Evolutionary conservation across 2,888 invertebrate species (phyloP), one percentile per base, ranked within the genome.

Genomic region (Leucoptera coffeella): DNA sequence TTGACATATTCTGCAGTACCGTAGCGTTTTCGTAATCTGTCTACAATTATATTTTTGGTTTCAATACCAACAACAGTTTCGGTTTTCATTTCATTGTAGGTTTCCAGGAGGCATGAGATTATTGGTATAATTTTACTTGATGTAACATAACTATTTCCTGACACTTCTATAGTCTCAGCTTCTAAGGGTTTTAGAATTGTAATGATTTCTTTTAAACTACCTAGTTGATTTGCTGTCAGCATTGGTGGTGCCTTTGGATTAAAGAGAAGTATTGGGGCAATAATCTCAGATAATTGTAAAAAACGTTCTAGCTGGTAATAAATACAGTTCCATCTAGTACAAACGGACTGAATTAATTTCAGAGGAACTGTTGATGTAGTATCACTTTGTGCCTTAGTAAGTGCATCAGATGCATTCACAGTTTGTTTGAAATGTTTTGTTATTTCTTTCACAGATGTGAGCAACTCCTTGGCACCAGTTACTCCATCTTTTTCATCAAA

Each of bases 231-330:
- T 32, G 36, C 37, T 29, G 40, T 34, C 13, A 41, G 33, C 41
- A 42, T 42, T 32, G 41, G 30, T 27, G 40, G 38, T 3, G 38
- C 37, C 36, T 37, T 42, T 27, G 40, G 37, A 32, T 40, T 34
- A 30, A 38, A 34, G 23, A 41, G 31, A 34, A 38, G 35, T 37
- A 41, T 38, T 34, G 36, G 36, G 12, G 34, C 36, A 37, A 41
- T 36, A 23, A 33, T 38, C 35, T 35, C 37, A n/a, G 35, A 35
- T 36, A 40, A 35, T 23, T 35, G 29, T 30, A 38, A 31, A 35
- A 36, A 38, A 27, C 36, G 34, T 38, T 38, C 33, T 13, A 38
- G 29, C 30, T 35, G 34, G 29, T 38, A 37, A 39, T 29, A 38
- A 37, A 37, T 14, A 29, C 37, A 39, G 35, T 39, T 41, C 38